A percentile compares a stretch with the other conserved stretches of the same genome.
Conservation (phyloP, 2,113 vertebrate genomes). For the Gorsachius goisagi region DNA sequence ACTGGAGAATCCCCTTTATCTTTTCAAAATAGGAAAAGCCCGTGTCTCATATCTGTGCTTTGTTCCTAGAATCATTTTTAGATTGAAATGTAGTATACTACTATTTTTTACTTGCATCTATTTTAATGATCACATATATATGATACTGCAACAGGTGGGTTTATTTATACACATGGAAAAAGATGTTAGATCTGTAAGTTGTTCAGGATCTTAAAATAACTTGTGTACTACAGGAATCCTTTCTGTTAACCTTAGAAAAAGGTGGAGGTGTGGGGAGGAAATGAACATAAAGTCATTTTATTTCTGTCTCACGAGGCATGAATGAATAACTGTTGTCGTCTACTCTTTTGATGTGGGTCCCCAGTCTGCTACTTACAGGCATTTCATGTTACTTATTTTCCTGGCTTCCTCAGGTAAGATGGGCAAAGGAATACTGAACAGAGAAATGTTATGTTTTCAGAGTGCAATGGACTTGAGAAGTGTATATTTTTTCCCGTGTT, state of each 20-base stretch:
- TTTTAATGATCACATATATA: slow-evolving; percentile 41
- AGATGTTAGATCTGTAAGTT: slow-evolving; percentile 31
- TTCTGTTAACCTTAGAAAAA: slow-evolving; percentile 37
- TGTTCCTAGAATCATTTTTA: slow-evolving; percentile 33
- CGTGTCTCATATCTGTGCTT: neutral
- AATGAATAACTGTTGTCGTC: neutral
- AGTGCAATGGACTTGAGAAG: neutral
- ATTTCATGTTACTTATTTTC: neutral
- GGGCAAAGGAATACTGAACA: neutral
- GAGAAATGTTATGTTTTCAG: neutral
- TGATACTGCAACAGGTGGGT: slow-evolving; percentile 49
- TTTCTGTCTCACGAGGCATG: neutral
- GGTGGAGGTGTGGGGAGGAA: neutral
- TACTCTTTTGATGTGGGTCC: neutral
- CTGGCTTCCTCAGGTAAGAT: neutral
- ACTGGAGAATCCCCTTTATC: neutral
- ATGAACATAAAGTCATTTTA: neutral
- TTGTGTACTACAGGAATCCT: slow-evolving; percentile 17
- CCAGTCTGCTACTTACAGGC: neutral
- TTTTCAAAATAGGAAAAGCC: neutral
- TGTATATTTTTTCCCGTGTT: neutral
- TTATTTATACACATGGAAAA: slow-evolving; percentile 53
- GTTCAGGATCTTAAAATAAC: slow-evolving; percentile 60
- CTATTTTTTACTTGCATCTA: slow-evolving; percentile 32
- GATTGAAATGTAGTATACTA: slow-evolving; percentile 1